Evolutionary conservation across 1,140 invertebrate genomes (phyloP).

Genomic region (Scaptomyza pallida): DNA sequence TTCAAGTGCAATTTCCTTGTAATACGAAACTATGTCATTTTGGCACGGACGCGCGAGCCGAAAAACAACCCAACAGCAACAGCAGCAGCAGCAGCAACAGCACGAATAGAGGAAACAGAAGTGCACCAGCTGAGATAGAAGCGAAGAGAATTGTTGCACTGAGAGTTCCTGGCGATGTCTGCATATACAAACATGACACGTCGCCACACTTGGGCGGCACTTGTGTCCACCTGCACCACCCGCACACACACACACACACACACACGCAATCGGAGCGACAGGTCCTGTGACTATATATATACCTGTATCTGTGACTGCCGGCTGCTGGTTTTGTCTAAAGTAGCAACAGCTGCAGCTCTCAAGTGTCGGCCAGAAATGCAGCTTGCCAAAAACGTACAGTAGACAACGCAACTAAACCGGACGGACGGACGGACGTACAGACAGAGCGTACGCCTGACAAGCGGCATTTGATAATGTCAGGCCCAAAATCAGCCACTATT

Average conservation of each 20-base stretch:
- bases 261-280: constrained; percentile 42
- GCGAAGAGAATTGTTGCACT: constrained; percentile 30
- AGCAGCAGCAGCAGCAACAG: constrained; percentile 20
- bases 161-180: constrained; percentile 25
- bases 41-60: constrained; percentile 56
- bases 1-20: constrained; percentile 81
- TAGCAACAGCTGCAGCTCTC: constrained; percentile 35
- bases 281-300: constrained; percentile 22
- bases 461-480: constrained; percentile 78
- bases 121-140: constrained; percentile 19
- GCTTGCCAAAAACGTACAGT: constrained; percentile 26
- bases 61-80: constrained; percentile 16
- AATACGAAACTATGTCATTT: constrained; percentile 81
- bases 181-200: constrained; percentile 73
- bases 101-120: constrained; percentile 9
- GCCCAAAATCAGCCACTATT: constrained; percentile 67
- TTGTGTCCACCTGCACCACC: constrained; percentile 53
- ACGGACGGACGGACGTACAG: not conserved
- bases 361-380: constrained; percentile 30
- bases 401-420: constrained; percentile 25
- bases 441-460: constrained; percentile 47
- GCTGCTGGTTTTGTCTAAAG: constrained; percentile 46
- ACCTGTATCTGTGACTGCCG: constrained; percentile 27
- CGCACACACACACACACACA: not conserved
- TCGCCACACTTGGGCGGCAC: constrained; percentile 66